Evolutionary conservation across 1,140 invertebrate species (phyloP).

Genomic region (Aleiodes sp.): DNA sequence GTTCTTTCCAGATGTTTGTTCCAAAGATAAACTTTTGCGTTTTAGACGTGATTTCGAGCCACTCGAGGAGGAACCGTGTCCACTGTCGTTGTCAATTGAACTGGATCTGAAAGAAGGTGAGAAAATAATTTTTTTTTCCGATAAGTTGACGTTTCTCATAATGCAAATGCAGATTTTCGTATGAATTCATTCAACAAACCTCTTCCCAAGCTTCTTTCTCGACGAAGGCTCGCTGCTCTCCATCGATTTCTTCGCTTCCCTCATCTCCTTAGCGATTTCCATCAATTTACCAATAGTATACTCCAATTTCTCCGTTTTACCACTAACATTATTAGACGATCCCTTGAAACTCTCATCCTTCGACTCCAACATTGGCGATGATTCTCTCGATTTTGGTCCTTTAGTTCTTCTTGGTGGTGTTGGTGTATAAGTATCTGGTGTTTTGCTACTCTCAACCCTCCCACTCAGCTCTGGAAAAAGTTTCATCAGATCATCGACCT

Average conservation of each 20-base stretch:
- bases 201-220: slow-evolving; percentile 59
- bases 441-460: slow-evolving; percentile 49
- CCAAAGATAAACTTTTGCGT: slow-evolving; percentile 79
- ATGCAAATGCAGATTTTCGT: no score
- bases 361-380: slow-evolving; percentile 68
- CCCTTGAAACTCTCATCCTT: slow-evolving; percentile 57
- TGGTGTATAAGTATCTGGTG: slow-evolving; percentile 61
- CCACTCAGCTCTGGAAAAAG: slow-evolving; percentile 73
- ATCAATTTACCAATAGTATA: slow-evolving; percentile 61
- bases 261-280: slow-evolving; percentile 58
- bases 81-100: slow-evolving; percentile 61
- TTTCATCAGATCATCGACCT: slow-evolving; percentile 80
- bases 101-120: slow-evolving; percentile 48
- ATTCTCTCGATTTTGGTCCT: slow-evolving; percentile 70
- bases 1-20: slow-evolving; percentile 74
- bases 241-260: slow-evolving; percentile 58
- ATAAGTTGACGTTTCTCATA: no score
- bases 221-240: slow-evolving; percentile 49
- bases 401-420: slow-evolving; percentile 69
- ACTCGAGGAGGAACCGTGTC: slow-evolving; percentile 56
- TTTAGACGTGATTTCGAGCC: slow-evolving; percentile 71
- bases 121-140: no score
- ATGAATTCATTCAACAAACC: no score
- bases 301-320: slow-evolving; percentile 59
- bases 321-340: slow-evolving; percentile 60